These are phyloP conservation scores for Gobio gobio DNA, from an alignment of 2,113 vertebrate species.

Conservation along the genomic window DNA sequence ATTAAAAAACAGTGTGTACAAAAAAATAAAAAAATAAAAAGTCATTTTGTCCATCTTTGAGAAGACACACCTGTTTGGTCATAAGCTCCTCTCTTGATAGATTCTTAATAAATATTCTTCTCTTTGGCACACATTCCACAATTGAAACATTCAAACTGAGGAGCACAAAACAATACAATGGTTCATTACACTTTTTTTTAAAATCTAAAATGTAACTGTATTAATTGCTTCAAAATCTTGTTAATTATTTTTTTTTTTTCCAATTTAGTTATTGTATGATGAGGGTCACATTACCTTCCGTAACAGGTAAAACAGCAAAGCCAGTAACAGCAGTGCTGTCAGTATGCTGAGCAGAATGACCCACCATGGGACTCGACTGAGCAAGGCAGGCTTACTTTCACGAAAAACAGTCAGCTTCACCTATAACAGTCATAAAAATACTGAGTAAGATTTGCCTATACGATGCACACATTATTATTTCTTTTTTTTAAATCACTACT, in stretches of 20 bases:
- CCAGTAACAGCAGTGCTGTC: conserved; percentile 61
- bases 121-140: conserved; percentile 31
- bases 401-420: conserved; percentile 90
- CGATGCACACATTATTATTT: background rate
- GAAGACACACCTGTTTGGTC: background rate
- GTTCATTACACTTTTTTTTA: background rate
- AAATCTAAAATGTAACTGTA: background rate
- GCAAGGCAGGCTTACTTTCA: conserved; percentile 54
- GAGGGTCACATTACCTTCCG: conserved; percentile 64
- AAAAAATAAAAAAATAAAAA: background rate
- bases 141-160: conserved; percentile 56
- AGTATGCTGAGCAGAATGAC: conserved; percentile 69
- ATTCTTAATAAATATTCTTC: conserved; percentile 11
- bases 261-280: background rate
- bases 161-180: conserved; percentile 18
- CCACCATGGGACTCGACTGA: conserved; percentile 70
- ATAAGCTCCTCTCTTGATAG: background rate
- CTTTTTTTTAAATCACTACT: background rate
- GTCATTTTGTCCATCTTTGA: background rate
- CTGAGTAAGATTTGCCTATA: background rate
- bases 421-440: conserved; percentile 64
- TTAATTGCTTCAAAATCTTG: background rate
- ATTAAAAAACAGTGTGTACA: background rate
- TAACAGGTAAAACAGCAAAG: conserved; percentile 53
- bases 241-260: too few relatives aligned